Evolutionary conservation across 2,113 vertebrate genomes (phyloP).

Genomic region (Seriola aureovittata): DNA sequence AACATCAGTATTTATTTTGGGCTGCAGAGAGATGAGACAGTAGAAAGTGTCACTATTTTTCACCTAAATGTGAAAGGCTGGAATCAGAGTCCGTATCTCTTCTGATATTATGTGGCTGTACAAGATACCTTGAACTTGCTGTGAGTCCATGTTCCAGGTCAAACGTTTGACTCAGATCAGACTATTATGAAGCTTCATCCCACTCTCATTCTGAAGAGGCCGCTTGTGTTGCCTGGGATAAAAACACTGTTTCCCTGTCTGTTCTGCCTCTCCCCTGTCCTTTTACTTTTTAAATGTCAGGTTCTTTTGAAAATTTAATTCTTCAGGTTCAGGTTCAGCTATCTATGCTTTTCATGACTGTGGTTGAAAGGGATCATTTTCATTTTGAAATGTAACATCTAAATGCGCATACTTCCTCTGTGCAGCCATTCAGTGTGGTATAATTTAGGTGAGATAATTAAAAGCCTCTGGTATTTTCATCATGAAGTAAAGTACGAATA

Average conservation of each 20-base stretch:
- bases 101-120: constrained; percentile 2
- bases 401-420: neutral
- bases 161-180: constrained; percentile 44
- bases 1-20: neutral
- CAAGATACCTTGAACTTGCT: constrained; percentile 15
- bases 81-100: neutral
- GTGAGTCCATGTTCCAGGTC: constrained; percentile 40
- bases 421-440: neutral
- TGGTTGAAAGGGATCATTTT: constrained; percentile 11
- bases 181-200: constrained; percentile 48
- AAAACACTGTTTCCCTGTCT: neutral
- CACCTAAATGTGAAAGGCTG: no score
- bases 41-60: neutral
- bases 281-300: constrained; percentile 34
- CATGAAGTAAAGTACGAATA: constrained; percentile 46
- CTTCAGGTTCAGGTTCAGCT: constrained; percentile 13
- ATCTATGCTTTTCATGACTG: constrained; percentile 14
- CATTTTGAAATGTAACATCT: constrained; percentile 45
- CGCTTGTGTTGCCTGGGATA: constrained; percentile 23
- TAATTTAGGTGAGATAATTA: constrained; percentile 44
- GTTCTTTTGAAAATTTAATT: constrained; percentile 37
- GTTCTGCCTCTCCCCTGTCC: neutral
- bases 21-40: no score
- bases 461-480: constrained; percentile 48
- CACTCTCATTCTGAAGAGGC: constrained; percentile 42